phyloP scores from a whole-genome alignment of 1,140 invertebrate genomes.

The Diabrotica virgifera region DNA sequence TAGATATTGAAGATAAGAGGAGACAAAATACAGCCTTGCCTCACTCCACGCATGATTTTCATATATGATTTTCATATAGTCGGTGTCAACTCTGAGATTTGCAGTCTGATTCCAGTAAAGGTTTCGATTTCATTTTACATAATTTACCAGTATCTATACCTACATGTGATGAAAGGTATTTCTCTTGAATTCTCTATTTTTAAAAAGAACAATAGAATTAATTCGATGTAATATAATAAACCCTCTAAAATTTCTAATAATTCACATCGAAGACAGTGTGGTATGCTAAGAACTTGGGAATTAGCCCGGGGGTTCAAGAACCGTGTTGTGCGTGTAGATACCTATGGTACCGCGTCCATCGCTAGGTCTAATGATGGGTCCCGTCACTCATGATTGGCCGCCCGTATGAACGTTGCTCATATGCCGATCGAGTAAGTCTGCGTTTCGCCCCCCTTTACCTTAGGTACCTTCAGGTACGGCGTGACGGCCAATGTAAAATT shows the following conservation, averaged over 20 bases:
- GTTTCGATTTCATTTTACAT: too few relatives aligned
- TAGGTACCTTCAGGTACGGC: constrained; percentile 16
- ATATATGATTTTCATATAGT: too few relatives aligned
- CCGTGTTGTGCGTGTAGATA: constrained; percentile 19
- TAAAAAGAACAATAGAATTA: too few relatives aligned
- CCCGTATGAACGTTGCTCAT: constrained; percentile 26
- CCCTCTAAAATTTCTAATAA: not conserved
- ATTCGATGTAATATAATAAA: too few relatives aligned
- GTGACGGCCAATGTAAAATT: constrained; percentile 39
- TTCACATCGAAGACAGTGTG: constrained; percentile 7
- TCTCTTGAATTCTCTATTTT: too few relatives aligned
- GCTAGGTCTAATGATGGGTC: constrained; percentile 36
- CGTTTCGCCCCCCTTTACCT: constrained; percentile 15
- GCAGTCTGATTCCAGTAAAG: too few relatives aligned
- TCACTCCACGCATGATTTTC: too few relatives aligned
- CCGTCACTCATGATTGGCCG: constrained; percentile 41
- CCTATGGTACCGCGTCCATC: constrained; percentile 29
- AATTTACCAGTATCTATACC: too few relatives aligned
- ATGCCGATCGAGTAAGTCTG: constrained; percentile 33
- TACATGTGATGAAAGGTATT: too few relatives aligned
- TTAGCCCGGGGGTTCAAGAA: constrained; percentile 24
- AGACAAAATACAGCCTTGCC: too few relatives aligned
- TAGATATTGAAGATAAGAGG: too few relatives aligned
- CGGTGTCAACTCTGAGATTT: too few relatives aligned
- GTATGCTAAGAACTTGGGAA: constrained; percentile 29